Percentiles rank a stretch among this genome's conserved stretches.
phyloP scores from a whole-genome alignment of 2,888 invertebrate genomes.

The Metellina segmentata region DNA sequence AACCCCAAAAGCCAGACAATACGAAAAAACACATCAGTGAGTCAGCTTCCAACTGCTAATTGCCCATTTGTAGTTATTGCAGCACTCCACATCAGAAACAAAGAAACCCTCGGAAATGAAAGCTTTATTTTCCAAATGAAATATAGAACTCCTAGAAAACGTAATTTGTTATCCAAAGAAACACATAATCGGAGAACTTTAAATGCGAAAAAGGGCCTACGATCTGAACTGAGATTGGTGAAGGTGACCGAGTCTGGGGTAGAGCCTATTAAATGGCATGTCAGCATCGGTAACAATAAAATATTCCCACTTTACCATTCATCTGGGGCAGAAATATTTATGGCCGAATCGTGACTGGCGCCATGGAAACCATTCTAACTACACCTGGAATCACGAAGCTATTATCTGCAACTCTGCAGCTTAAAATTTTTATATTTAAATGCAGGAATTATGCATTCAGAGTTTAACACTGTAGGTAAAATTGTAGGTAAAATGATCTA shows the following conservation, averaged over 20 bases:
- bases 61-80: too few species aligned
- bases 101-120: background rate
- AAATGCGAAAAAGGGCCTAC: background rate
- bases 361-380: conserved; percentile 14
- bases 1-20: too few species aligned
- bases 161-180: conserved; percentile 26
- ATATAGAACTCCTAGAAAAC: background rate
- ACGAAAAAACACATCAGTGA: too few species aligned
- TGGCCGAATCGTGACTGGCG: conserved; percentile 48
- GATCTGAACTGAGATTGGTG: conserved; percentile 1
- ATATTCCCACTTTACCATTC: conserved; percentile 45
- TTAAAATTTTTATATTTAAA: background rate
- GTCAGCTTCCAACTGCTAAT: too few species aligned
- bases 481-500: background rate
- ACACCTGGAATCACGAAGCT: background rate
- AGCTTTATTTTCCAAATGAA: background rate
- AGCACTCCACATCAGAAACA: too few species aligned
- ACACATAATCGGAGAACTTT: background rate
- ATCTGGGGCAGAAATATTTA: conserved; percentile 69
- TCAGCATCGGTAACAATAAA: conserved; percentile 48
- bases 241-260: conserved; percentile 39
- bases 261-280: background rate
- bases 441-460: background rate
- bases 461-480: background rate
- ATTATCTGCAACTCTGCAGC: background rate